A percentile compares a stretch with the other conserved stretches of the same genome.
phyloP scores from a whole-genome alignment of 2,888 invertebrate species.

The Yponomeuta plumbellus region DNA sequence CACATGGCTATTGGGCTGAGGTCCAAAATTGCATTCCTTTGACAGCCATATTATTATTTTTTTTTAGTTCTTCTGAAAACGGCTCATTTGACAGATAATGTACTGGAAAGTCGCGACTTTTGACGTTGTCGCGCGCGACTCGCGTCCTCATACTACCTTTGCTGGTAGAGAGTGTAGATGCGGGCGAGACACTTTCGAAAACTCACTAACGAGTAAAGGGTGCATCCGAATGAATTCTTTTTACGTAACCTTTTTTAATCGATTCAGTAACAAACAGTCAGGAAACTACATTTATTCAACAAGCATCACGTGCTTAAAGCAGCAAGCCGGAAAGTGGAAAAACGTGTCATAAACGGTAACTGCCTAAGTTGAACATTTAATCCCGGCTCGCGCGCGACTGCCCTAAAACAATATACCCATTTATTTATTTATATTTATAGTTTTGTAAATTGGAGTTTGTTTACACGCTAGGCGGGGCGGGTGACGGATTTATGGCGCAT shows the following conservation, averaged over 20 bases:
- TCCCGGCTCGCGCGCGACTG: conserved; percentile 21
- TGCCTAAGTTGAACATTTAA: neutral
- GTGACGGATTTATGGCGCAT: conserved; percentile 66
- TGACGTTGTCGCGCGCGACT: no score
- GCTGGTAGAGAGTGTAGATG: no score
- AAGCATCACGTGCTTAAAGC: neutral
- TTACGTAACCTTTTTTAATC: neutral
- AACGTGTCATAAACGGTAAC: neutral
- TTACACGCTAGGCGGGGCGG: conserved; percentile 55
- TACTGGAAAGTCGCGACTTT: no score
- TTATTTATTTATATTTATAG: conserved; percentile 45
- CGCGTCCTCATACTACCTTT: no score
- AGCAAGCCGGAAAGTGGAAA: neutral
- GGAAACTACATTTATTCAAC: neutral
- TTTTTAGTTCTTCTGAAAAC: no score
- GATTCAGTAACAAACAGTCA: neutral
- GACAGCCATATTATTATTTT: no score
- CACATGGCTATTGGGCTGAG: no score
- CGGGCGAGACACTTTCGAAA: neutral
- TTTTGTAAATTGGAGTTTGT: conserved; percentile 38
- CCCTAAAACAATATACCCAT: conserved; percentile 46
- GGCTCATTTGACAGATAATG: no score
- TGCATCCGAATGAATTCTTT: neutral
- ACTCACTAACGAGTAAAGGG: neutral
- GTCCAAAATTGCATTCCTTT: no score